Evolutionary conservation across 2,797 vertebrate genomes (phyloP), one percentile per base, ranked within the genome.

Genomic region (Peromyscus aztecus): DNA sequence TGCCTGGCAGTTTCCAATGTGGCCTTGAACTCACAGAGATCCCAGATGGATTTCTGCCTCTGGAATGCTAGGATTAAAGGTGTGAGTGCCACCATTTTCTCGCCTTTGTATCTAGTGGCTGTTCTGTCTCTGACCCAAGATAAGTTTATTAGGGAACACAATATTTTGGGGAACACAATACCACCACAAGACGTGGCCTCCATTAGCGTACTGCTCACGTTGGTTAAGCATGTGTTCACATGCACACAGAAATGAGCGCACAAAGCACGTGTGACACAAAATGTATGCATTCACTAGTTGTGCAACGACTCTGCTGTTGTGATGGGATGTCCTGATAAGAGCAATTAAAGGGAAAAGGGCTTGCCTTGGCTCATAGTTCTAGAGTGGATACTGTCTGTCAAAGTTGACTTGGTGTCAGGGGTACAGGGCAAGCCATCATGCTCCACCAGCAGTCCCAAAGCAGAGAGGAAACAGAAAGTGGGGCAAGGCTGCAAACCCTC

Each of bases 211-310:
- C 14, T 6, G 31, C 46, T 93, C 17, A 11, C 52, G 11, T 4
- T n/a, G 76, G 21, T 21, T 0, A 1, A 1, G 5, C 8, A 16
- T 16, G 23, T 0, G 10, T 59, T 27, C 4, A 16, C 4, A 4
- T 13, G 31, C 52, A 13, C 17, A 13, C 8, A 10, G 6, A 34
- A 27, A 6, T 75, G 55, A 23, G 31, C 1, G 0, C 13, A 13
- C 40, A 23, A 21, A 1, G 4, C 23, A 23, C 0, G 1, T 4
- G 11, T 55, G n/a, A 37, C 24, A 37, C 19, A 4, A 80, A 65
- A 63, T 13, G 24, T 6, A 21, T 49, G 37, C 0, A 40, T 14
- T 12, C 3, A 11, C 3, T 14, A 4, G 16, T 6, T 40, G 11
- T 29, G 14, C 0, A 0, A 27, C 4, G 0, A 40, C 40, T 71